Evolutionary conservation across 1,140 invertebrate genomes (phyloP), one percentile per base, ranked within the genome.

Genomic region (Anadara kagoshimensis): DNA sequence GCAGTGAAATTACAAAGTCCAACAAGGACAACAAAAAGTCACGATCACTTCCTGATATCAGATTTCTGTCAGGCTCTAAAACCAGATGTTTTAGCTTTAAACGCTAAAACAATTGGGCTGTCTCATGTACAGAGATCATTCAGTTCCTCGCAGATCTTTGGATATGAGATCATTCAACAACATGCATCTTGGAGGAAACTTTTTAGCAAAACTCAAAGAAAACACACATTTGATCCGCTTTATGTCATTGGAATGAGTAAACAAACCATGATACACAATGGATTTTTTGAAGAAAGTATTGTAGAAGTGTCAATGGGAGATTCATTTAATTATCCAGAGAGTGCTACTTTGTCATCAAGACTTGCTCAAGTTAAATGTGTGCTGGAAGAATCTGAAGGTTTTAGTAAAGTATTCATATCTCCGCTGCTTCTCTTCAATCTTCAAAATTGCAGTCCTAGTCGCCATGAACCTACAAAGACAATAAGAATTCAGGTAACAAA

Each of bases 381-480:
- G n/a, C 71, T 73, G 16, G 76, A 72, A 16, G 64, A 56, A 20
- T 66, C 81, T 36, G 69, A 74, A 20, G 64, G 62, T 45, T 69
- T 76, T 12, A 74, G 74, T 14, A 78, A 61, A 47, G 78, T 83
- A 12, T 83, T 79, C 65, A 78, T 83, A n/a, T 83, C 83, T n/a
- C 79, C 82, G 29, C 65, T 81, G 24, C 56, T 85, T 10, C 67
- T 80, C 14, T 85, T 85, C 68, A 85, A 83, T 65, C 70, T 85
- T 26, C 81, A 85, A 51, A 69, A 64, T 36, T 64, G 41, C 16
- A 64, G 53, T 51, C 45, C 36, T 64, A 49, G 62, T 36, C 45
- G 53, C 22, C 47, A 64, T 36, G 47, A 20, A 20, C 62, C 62
- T 36, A 14, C 29, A 36, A 36, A 36, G 7, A 36, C 29, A 36